Conservation (phyloP, 2,113 vertebrate genomes). For the Nycticorax nycticorax region DNA sequence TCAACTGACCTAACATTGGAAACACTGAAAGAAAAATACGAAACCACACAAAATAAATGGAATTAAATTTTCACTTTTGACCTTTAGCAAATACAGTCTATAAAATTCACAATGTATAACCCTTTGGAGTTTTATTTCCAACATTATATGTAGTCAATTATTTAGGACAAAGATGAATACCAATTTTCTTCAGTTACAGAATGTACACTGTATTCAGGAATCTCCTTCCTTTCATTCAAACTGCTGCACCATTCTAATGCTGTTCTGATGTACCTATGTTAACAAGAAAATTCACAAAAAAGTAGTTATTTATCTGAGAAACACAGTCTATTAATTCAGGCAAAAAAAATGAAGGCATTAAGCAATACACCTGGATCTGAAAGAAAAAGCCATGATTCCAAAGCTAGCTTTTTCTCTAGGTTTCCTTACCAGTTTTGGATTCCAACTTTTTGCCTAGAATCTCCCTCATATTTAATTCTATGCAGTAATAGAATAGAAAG, state of each 20-base stretch:
- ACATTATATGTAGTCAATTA: neutral
- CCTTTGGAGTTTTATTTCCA: neutral
- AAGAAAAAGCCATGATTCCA: neutral
- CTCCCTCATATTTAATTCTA: neutral
- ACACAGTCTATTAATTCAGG: neutral
- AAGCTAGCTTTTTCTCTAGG: neutral
- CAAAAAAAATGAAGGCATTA: neutral
- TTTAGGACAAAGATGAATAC: slow-evolving; percentile 60
- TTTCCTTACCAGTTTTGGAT: neutral
- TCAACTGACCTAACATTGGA: neutral
- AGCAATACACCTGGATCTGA: neutral
- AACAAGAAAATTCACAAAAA: slow-evolving; percentile 14
- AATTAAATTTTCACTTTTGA: neutral
- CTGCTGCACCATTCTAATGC: slow-evolving; percentile 74
- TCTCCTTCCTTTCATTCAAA: slow-evolving; percentile 39
- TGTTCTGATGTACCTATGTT: slow-evolving; percentile 69
- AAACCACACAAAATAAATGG: neutral
- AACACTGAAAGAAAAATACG: neutral
- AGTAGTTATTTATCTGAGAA: neutral
- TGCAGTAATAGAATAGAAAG: neutral
- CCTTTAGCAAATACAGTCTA: neutral
- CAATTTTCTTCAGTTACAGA: slow-evolving; percentile 61
- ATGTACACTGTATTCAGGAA: neutral
- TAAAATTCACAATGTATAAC: neutral
- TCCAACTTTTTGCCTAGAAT: neutral